Base-by-base conservation (phyloP, 2,113 vertebrate species). In the Coptodon bakossiorum region DNA sequence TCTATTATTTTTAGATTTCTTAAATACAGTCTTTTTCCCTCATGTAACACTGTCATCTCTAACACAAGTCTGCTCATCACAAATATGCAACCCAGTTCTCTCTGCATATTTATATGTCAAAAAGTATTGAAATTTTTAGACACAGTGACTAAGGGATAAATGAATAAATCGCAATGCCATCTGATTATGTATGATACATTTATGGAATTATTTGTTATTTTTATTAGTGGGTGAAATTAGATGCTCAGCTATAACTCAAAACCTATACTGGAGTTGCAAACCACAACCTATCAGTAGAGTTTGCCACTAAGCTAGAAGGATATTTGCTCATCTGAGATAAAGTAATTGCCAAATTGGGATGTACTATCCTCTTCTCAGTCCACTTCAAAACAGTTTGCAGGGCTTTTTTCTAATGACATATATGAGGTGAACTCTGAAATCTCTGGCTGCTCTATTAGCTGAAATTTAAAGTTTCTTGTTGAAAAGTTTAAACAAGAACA, bases 381-480 rank as follows among this genome's bases (percentile, higher is more conserved):
- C 24, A 50, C 71, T 78, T 12, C 27, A 78, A 50, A 50, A 50
- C 43, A 78, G 24, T 31, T 31, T 19, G 43, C 71, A 50, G 43
- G 9, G 71, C 71, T 50, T 12, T 50, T 78, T 48, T 78, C 16
- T 50, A 50, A 50, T 50, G 27, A 19, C 0, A 31, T 31, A 50
- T 50, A 50, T 50, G 3, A 50, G 43, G 71, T 31, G 71, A 78
- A 78, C 71, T 38, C 43, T 52, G 43, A 76, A 76, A 63, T 34
- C 80, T 83, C n/a, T 2, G 6, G 40, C 56, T 79, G 43, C 56
- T 83, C 14, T 40, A 40, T 83, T 17, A 50, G 52, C 19, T 79
- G n/a, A 61, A 22, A 82, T 86, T 87, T 10, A 76, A 92, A 88
- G 81, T 93, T 89, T 83, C 79, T 78, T 19, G 12, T 22, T 50